Conservation (phyloP, 92 coral and sea anemone genomes). For the Pocillopora grandis region DNA sequence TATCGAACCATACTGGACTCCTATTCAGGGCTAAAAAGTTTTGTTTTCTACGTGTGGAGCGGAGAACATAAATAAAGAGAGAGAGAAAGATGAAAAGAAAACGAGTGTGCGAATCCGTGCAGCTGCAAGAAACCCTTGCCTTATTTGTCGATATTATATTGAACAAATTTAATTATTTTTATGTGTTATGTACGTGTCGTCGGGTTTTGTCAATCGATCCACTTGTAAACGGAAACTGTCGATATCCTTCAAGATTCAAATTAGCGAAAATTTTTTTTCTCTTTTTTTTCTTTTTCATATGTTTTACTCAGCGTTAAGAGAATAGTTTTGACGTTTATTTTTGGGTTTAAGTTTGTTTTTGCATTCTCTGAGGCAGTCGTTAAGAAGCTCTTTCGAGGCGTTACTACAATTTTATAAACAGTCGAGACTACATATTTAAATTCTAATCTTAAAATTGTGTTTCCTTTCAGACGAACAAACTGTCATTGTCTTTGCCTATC, state of each 20-base stretch:
- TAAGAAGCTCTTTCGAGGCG: neutral
- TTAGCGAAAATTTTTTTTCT: constrained; percentile 21
- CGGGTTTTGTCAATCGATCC: constrained; percentile 31
- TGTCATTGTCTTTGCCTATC: constrained; percentile 40
- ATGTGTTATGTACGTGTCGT: constrained; percentile 35
- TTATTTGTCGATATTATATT: constrained; percentile 62
- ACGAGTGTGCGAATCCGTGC: constrained; percentile 73
- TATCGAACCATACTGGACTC: constrained; percentile 2
- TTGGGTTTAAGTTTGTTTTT: neutral
- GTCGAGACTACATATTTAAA: constrained; percentile 40
- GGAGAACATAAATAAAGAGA: constrained; percentile 51
- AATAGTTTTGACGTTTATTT: neutral
- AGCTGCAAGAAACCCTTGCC: constrained; percentile 53
- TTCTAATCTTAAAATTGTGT: constrained; percentile 37
- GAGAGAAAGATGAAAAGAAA: constrained; percentile 24
- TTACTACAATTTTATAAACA: constrained; percentile 26
- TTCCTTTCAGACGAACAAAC: constrained; percentile 28
- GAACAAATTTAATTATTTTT: constrained; percentile 64
- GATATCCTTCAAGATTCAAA: constrained; percentile 6
- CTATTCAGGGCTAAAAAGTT: constrained; percentile 28
- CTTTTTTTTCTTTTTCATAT: neutral
- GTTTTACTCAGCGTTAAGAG: neutral
- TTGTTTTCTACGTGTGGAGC: constrained; percentile 12
- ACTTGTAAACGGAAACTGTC: constrained; percentile 42
- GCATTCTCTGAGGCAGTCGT: neutral